A percentile compares a stretch with the other conserved stretches of the same genome.
phyloP scores from a whole-genome alignment of 2,797 vertebrate genomes.

The Centroberyx gerrardi region DNA sequence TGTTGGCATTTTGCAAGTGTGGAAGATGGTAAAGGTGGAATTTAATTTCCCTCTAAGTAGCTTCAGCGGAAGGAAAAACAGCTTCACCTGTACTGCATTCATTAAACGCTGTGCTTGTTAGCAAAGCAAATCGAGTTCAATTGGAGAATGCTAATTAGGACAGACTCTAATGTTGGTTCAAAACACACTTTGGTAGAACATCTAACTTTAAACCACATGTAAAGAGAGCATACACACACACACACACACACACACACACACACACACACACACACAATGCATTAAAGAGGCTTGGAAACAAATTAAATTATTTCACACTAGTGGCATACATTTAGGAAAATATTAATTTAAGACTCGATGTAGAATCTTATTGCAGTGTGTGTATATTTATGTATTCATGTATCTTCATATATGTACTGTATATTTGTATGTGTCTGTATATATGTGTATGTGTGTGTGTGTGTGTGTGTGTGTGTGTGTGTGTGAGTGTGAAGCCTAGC shows the following conservation, averaged over 20 bases:
- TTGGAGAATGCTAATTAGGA: background rate
- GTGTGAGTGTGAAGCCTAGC: background rate
- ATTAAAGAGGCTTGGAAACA: too few species aligned
- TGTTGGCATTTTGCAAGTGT: background rate
- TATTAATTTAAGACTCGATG: too few species aligned
- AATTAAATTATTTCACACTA: too few species aligned
- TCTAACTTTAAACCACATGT: slow-evolving; percentile 8
- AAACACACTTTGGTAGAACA: slow-evolving; percentile 3
- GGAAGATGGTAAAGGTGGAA: background rate
- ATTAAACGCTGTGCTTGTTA: background rate
- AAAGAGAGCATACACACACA: background rate
- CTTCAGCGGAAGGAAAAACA: background rate
- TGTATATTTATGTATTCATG: background rate
- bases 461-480: slow-evolving; percentile 35
- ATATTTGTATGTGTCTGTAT: background rate
- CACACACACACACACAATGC: background rate
- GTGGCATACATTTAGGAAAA: too few species aligned
- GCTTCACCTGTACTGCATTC: background rate
- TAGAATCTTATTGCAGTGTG: background rate
- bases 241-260: slow-evolving; percentile 36
- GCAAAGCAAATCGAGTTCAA: background rate
- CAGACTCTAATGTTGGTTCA: slow-evolving; percentile 24
- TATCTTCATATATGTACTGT: background rate
- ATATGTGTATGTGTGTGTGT: slow-evolving; percentile 17
- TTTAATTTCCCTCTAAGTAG: too few species aligned